Evolutionary conservation across 2,888 invertebrate species (phyloP), one percentile per base, ranked within the genome.

Genomic region (Mechanitis mazaeus): DNA sequence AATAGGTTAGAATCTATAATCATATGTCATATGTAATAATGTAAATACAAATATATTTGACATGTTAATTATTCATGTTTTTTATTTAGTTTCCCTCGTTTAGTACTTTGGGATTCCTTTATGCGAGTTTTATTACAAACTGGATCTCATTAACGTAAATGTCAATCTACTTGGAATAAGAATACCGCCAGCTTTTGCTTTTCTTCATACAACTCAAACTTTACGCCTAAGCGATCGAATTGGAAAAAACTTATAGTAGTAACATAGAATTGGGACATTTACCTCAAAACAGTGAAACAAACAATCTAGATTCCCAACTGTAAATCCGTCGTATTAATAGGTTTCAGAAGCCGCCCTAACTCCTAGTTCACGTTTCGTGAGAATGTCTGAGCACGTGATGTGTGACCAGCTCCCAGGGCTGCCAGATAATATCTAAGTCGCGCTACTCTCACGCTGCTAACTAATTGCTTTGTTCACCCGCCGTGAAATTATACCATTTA

Each of bases 401-500:
- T 71, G 70, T 67, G 68, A 68, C 66, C 64, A 60, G 59, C 65
- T 60, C 66, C 61, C 68, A 65, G 66, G 58, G 63, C 60, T 63
- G 65, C 63, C 66, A 67, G 64, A 70, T 65, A 64, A 64, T 76
- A 79, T 79, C 80, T 66, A 72, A 75, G 78, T 74, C 73, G 72
- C 70, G 69, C 75, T 74, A 77, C 84, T 83, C 84, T 85, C 84
- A 84, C 85, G 81, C 83, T 70, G 74, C 72, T 77, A 77, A 81
- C 84, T 87, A 87, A 87, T 87, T 86, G 81, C 81, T 71, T 69
- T 75, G 80, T 73, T 75, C 82, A 80, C 73, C 75, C 72, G 74
- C 84, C 85, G 75, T 85, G 81, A 85, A 87, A 87, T 86, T 83
- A 86, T 80, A 76, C 77, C 76, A 77, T 81, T 80, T 81, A 81